Percentiles rank a stretch among this genome's conserved stretches.
These are phyloP conservation scores for Cariama cristata DNA, from an alignment of 2,113 vertebrate species.

Conservation along the genomic window DNA sequence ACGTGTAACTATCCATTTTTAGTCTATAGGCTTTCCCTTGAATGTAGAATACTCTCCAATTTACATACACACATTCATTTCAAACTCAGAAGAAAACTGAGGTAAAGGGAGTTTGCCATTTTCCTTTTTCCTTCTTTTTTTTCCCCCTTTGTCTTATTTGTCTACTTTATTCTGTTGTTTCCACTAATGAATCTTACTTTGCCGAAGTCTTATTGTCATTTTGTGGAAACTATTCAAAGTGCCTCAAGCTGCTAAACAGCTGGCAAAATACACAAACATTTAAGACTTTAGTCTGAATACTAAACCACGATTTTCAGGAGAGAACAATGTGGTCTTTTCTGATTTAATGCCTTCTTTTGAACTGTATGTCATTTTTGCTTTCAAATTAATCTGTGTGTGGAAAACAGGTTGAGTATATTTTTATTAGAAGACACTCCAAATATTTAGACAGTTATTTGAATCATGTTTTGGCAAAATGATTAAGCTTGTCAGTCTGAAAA, in stretches of 20 bases:
- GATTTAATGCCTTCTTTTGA: slow-evolving; percentile 78
- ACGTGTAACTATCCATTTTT: background rate
- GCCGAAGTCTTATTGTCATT: slow-evolving; percentile 67
- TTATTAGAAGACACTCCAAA: slow-evolving; percentile 76
- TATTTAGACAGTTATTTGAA: slow-evolving; percentile 82
- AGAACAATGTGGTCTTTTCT: slow-evolving; percentile 72
- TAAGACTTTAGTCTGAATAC: slow-evolving; percentile 75
- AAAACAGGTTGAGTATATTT: slow-evolving; percentile 71
- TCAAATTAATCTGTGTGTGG: slow-evolving; percentile 75
- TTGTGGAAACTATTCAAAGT: slow-evolving; percentile 69
- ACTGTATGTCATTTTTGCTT: slow-evolving; percentile 76
- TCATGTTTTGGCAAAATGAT: slow-evolving; percentile 77
- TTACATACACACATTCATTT: background rate
- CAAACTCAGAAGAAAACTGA: background rate
- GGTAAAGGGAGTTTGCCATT: background rate
- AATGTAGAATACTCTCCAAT: background rate
- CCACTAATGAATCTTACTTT: slow-evolving; percentile 39
- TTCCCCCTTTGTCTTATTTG: background rate
- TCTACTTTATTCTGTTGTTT: background rate
- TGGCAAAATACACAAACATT: slow-evolving; percentile 71
- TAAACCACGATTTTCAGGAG: slow-evolving; percentile 72
- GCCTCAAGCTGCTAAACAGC: slow-evolving; percentile 74
- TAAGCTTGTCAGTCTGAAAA: slow-evolving; percentile 77
- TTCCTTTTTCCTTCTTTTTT: background rate
- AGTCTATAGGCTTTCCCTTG: background rate